phyloP scores from a whole-genome alignment of 64 coral and sea anemone genomes.

The Porites australiensis region DNA sequence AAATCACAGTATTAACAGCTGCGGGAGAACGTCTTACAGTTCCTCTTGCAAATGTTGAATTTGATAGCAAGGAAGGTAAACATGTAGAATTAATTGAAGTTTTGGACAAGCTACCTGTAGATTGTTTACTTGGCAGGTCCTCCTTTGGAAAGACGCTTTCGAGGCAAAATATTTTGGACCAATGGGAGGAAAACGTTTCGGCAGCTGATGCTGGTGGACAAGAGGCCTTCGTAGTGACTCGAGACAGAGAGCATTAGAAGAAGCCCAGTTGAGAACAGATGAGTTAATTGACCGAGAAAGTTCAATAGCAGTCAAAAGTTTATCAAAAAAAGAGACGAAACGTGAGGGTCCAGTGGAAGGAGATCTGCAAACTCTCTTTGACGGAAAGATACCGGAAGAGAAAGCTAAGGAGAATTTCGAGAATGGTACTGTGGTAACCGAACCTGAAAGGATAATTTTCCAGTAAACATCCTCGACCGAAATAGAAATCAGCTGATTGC shows the following conservation, averaged over 20 bases:
- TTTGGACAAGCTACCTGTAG: neutral
- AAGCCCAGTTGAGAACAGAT: conserved; percentile 6
- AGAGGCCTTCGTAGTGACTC: conserved; percentile 12
- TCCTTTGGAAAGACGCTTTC: neutral
- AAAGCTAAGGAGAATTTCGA: too few relatives aligned
- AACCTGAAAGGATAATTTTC: too few relatives aligned
- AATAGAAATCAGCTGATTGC: too few relatives aligned
- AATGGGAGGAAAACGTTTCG: conserved; percentile 4
- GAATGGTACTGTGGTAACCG: too few relatives aligned
- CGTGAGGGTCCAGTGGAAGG: neutral
- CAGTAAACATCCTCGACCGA: too few relatives aligned
- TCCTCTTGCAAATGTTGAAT: neutral
- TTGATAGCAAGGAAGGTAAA: neutral
- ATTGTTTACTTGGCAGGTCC: conserved; percentile 19
- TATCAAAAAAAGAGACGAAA: neutral
- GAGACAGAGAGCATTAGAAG: neutral
- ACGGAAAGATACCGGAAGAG: neutral
- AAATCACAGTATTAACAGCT: conserved; percentile 8
- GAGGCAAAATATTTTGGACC: neutral
- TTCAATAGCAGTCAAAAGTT: neutral
- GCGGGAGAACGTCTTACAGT: neutral
- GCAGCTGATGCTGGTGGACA: neutral
- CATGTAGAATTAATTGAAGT: conserved; percentile 6
- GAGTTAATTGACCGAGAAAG: neutral
- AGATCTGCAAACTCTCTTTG: neutral